A percentile compares a stretch with the other conserved stretches of the same genome.
These are phyloP conservation scores for Tigriopus japonicus DNA, from an alignment of 1,140 invertebrate genomes.

Conservation along the genomic window DNA sequence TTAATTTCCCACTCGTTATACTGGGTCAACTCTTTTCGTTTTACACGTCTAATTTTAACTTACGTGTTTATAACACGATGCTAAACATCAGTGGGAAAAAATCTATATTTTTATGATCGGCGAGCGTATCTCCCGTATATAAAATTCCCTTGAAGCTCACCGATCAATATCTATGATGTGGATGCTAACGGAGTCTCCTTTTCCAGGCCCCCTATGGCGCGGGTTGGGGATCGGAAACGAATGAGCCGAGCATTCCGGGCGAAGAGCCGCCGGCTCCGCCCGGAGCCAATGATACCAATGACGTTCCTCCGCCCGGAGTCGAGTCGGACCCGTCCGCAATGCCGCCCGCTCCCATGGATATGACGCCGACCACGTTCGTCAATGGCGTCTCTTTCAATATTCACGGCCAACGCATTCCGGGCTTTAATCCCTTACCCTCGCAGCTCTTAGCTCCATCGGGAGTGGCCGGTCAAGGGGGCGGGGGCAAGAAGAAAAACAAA, in stretches of 20 bases:
- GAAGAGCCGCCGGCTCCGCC: not conserved
- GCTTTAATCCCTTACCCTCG: not conserved
- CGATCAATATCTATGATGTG: no score
- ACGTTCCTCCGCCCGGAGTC: not conserved
- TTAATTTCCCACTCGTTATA: no score
- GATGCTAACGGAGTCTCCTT: no score
- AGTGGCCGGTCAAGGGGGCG: not conserved
- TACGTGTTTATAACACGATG: no score
- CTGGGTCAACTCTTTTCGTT: no score
- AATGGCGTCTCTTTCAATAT: conserved; percentile 13
- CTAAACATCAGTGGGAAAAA: no score
- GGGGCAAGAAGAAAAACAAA: conserved; percentile 10
- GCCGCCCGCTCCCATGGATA: not conserved
- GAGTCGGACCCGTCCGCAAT: not conserved
- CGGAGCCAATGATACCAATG: not conserved
- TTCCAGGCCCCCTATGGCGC: no score
- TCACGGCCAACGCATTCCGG: conserved; percentile 6
- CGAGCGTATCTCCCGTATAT: no score
- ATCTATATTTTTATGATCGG: no score
- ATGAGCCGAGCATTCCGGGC: not conserved
- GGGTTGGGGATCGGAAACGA: not conserved
- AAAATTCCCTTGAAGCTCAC: no score
- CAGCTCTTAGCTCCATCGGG: not conserved
- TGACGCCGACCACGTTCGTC: not conserved
- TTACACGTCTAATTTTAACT: no score